These are phyloP conservation scores for Diachasmimorpha longicaudata DNA, from an alignment of 1,140 invertebrate species.

Conservation along the genomic window DNA sequence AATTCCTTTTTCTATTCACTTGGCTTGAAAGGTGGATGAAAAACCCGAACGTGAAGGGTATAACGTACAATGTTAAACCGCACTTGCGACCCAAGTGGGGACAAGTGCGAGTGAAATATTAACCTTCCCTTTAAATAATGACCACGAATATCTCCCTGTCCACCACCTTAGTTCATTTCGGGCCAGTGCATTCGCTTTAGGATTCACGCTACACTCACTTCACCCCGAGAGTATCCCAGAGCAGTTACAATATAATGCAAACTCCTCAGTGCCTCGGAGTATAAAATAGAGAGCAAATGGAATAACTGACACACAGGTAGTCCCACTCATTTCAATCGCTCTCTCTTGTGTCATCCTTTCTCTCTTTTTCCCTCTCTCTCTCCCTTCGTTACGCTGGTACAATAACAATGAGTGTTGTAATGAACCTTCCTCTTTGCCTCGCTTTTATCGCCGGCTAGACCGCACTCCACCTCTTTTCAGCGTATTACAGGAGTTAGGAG, in stretches of 20 bases:
- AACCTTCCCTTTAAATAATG: neutral
- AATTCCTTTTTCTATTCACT: neutral
- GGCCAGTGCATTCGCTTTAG: neutral
- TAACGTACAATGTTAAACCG: neutral
- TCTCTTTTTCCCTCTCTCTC: neutral
- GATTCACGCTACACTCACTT: neutral
- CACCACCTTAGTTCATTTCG: neutral
- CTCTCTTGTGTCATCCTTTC: neutral
- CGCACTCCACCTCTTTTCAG: too few relatives aligned
- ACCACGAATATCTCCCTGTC: neutral
- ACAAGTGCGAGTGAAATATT: conserved; percentile 4
- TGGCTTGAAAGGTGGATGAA: neutral
- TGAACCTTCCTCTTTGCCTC: neutral
- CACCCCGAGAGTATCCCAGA: neutral
- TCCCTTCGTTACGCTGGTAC: neutral
- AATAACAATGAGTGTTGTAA: neutral
- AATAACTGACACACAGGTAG: neutral
- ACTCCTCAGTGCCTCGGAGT: neutral
- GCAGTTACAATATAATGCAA: neutral
- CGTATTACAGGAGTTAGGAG: too few relatives aligned
- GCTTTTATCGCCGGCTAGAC: too few relatives aligned
- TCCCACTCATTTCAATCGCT: neutral
- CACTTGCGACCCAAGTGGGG: neutral
- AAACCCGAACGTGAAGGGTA: neutral
- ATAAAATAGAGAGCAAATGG: neutral